Evolutionary conservation across 2,797 vertebrate species (phyloP), one percentile per base, ranked within the genome.

Genomic region (Gymnothorax reevesii): DNA sequence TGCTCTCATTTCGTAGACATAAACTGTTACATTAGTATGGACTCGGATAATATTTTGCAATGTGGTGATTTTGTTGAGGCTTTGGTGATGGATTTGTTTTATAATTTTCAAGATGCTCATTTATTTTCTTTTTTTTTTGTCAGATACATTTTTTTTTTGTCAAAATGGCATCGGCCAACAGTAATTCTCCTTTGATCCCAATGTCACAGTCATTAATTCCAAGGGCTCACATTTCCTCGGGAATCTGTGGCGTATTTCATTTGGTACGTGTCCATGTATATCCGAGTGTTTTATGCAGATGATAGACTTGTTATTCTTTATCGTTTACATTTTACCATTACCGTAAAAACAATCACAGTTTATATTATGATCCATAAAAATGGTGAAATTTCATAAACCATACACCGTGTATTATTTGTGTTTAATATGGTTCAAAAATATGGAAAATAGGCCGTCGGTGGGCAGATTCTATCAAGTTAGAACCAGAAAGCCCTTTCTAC

Each of bases 381-480:
- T 84, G 13, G 27, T 69, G 83, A 64, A 84, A 27, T 1, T 90
- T 91, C 88, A 20, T 52, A 84, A 83, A 55, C 89, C 87, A 92
- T 93, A 90, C 91, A 94, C 87, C 89, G 92, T 94, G 90, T 90
- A 94, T 94, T 93, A 94, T 95, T 95, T 92, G 94, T 91, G 87
- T 60, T 9, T 92, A 92, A 94, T 93, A 92, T 90, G 89, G 90
- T 92, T 88, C 90, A 79, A 93, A 94, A 94, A 93, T 90, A 89
- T 91, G 88, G 88, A 88, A 91, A 90, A 92, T 91, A 91, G 90
- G 88, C 88, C 84, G 89, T 91, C 87, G 88, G 86, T 92, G 89
- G 92, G 87, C 89, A 88, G 89, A 90, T 90, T 86, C 87, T 93
- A 93, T 89, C 90, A 90, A 92, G 89, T 86, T 88, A 87, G 87